A percentile compares a stretch with the other conserved stretches of the same genome.
These are phyloP conservation scores for Meleagris gallopavo DNA, from an alignment of 2,113 vertebrate species.

Conservation along the genomic window DNA sequence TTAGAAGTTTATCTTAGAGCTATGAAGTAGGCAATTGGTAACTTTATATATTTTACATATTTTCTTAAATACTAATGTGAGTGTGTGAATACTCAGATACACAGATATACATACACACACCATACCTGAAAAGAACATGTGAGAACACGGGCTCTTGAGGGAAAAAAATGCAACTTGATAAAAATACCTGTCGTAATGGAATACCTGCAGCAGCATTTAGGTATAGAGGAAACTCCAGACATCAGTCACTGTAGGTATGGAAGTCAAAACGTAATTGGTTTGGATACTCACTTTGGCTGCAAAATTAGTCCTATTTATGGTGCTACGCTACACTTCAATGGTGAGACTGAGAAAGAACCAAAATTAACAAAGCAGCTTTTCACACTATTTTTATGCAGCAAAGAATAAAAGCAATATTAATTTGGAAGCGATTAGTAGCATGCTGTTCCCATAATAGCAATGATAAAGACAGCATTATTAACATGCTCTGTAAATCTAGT, in stretches of 20 bases:
- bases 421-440: slow-evolving; percentile 1
- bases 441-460: not conserved
- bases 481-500: not conserved
- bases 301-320: not conserved
- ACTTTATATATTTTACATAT: not conserved
- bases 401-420: not conserved
- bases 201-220: not conserved
- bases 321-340: not conserved
- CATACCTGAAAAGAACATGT: not conserved
- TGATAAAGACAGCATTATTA: not conserved
- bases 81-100: not conserved
- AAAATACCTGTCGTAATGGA: not conserved
- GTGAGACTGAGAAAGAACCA: not conserved
- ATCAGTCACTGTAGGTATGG: not conserved
- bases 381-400: not conserved
- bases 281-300: not conserved
- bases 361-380: not conserved
- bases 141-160: not conserved
- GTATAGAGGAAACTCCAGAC: not conserved
- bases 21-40: not conserved
- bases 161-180: not conserved
- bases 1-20: not conserved
- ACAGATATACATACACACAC: not conserved
- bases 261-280: not conserved
- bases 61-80: not conserved